A percentile compares a stretch with the other conserved stretches of the same genome.
Conservation (phyloP, 2,888 invertebrate species). For the Drosophila kuntzei region DNA sequence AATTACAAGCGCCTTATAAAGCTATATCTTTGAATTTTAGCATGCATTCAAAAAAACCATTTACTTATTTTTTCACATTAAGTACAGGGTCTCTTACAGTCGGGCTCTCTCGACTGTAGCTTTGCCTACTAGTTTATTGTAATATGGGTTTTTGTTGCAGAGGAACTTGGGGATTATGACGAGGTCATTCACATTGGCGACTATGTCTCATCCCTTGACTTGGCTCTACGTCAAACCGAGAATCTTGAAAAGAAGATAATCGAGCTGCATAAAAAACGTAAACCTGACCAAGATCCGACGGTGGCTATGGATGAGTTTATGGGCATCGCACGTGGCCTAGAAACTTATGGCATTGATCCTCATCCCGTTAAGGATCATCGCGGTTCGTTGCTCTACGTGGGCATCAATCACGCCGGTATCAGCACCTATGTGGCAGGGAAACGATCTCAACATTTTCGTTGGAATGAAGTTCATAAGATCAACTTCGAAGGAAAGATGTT, state of each 20-base stretch:
- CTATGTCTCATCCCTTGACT: slow-evolving; percentile 96
- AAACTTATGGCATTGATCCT: slow-evolving; percentile 99
- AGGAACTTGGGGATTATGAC: slow-evolving; percentile 97
- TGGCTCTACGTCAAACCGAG: slow-evolving; percentile 96
- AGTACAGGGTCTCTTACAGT: neutral
- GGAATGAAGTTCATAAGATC: slow-evolving; percentile 97
- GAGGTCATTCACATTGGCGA: slow-evolving; percentile 94
- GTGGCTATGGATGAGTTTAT: slow-evolving; percentile 96
- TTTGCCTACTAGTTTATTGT: neutral
- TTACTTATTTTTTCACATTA: too few relatives aligned
- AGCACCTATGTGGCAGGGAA: slow-evolving; percentile 97
- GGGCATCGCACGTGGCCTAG: slow-evolving; percentile 95
- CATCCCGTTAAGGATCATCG: slow-evolving; percentile 99
- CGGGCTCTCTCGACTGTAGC: neutral
- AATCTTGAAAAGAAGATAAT: slow-evolving; percentile 96
- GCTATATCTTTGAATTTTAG: too few relatives aligned
- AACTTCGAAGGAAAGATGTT: slow-evolving; percentile 99
- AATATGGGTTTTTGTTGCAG: slow-evolving; percentile 86
- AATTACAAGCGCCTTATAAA: too few relatives aligned
- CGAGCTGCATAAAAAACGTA: slow-evolving; percentile 94
- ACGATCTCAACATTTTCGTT: slow-evolving; percentile 97
- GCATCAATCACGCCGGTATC: slow-evolving; percentile 97
- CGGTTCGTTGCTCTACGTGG: slow-evolving; percentile 95
- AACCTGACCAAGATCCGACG: slow-evolving; percentile 94
- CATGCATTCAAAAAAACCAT: too few relatives aligned